phyloP scores from a whole-genome alignment of 2,113 vertebrate species.

The Lamprotornis superbus region DNA sequence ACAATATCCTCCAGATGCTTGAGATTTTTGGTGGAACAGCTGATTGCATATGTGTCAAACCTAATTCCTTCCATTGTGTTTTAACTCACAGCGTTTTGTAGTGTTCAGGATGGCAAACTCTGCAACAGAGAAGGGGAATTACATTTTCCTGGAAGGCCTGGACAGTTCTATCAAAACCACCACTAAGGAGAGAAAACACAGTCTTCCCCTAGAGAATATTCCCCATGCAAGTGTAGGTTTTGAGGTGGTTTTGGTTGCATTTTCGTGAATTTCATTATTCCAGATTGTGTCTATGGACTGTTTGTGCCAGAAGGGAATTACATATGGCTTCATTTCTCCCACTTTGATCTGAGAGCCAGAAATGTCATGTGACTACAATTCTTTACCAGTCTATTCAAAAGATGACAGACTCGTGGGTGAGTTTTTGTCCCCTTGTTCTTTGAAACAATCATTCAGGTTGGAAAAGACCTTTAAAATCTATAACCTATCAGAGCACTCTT shows the following conservation, averaged over 20 bases:
- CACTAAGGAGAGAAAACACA: slow-evolving; percentile 72
- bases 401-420: slow-evolving; percentile 74
- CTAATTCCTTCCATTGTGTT: not conserved
- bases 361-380: slow-evolving; percentile 71
- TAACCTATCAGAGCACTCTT: not conserved
- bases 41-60: not conserved
- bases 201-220: not conserved
- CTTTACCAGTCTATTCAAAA: slow-evolving; percentile 72
- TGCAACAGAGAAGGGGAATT: slow-evolving; percentile 69
- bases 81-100: slow-evolving; percentile 67
- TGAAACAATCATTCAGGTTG: not conserved
- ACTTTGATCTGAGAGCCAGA: slow-evolving; percentile 78
- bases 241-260: not conserved
- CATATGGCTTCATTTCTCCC: slow-evolving; percentile 73
- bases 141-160: slow-evolving; percentile 69
- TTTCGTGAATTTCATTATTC: not conserved
- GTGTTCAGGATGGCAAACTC: slow-evolving; percentile 63
- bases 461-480: not conserved
- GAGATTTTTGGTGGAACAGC: not conserved
- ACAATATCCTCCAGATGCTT: not conserved
- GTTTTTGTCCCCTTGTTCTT: not conserved
- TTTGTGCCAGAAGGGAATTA: slow-evolving; percentile 59
- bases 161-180: slow-evolving; percentile 70
- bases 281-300: slow-evolving; percentile 82
- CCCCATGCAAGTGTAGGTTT: not conserved